Evolutionary conservation across 2,113 vertebrate genomes (phyloP).

Genomic region (Larimichthys crocea): DNA sequence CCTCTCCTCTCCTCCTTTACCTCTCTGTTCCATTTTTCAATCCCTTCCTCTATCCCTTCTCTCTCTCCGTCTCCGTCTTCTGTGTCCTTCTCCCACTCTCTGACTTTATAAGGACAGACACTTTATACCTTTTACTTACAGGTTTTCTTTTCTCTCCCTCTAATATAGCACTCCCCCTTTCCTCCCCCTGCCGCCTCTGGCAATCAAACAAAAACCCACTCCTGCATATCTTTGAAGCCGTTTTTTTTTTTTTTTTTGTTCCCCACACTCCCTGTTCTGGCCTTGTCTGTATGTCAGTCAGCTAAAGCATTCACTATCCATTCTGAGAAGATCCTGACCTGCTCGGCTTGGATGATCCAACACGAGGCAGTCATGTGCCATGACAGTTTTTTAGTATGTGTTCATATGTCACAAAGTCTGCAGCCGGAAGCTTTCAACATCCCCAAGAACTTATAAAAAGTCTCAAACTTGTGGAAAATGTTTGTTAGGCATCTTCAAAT

Average conservation of each 20-base stretch:
- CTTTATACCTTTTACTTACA: slow-evolving; percentile 44
- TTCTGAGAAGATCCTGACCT: slow-evolving; percentile 16
- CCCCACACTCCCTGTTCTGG: neutral
- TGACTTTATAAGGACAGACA: slow-evolving; percentile 32
- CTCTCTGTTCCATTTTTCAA: slow-evolving; percentile 39
- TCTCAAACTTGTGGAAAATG: neutral
- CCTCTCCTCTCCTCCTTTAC: neutral
- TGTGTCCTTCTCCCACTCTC: slow-evolving; percentile 28
- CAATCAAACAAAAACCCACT: slow-evolving; percentile 28
- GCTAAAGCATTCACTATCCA: slow-evolving; percentile 1
- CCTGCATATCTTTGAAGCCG: slow-evolving; percentile 6
- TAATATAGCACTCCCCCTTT: slow-evolving; percentile 23
- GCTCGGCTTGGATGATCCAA: neutral
- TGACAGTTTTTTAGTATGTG: neutral
- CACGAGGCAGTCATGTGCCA: too few relatives aligned
- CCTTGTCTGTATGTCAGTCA: neutral
- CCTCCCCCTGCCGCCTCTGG: neutral
- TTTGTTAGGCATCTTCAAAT: too few relatives aligned
- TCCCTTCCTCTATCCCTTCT: slow-evolving; percentile 15
- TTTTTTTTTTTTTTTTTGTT: neutral
- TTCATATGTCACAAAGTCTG: neutral
- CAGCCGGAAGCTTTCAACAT: neutral
- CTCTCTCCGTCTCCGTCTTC: neutral
- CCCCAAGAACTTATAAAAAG: neutral
- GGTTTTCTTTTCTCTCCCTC: slow-evolving; percentile 24